Conservation (phyloP, 2,113 vertebrate species). For the Cephalopholis sonnerati region DNA sequence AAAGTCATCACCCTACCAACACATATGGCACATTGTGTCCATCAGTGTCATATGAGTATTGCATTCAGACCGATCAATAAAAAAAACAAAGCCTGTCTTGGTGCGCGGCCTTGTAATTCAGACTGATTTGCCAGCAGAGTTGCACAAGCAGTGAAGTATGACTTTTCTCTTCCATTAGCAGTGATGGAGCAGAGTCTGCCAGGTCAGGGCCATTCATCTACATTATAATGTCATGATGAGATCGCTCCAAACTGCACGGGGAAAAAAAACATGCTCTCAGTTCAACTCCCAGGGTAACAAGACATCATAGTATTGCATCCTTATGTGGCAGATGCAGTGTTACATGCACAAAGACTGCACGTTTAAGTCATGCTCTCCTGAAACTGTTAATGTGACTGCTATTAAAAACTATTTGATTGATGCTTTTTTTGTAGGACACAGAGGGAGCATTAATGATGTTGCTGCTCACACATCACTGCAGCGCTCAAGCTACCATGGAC, state of each 20-base stretch:
- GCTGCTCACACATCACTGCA: not conserved
- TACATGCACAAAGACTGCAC: slow-evolving; percentile 6
- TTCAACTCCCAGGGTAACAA: slow-evolving; percentile 57
- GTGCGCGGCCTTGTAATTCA: slow-evolving; percentile 52
- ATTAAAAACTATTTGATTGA: not conserved
- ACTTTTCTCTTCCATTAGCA: slow-evolving; percentile 63
- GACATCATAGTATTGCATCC: slow-evolving; percentile 47
- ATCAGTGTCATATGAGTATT: slow-evolving; percentile 20
- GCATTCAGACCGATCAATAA: slow-evolving; percentile 31
- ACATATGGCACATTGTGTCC: not conserved
- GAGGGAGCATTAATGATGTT: not conserved
- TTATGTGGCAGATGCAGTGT: slow-evolving; percentile 23
- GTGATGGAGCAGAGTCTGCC: slow-evolving; percentile 59
- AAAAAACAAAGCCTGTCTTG: slow-evolving; percentile 31
- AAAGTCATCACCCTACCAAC: slow-evolving; percentile 6
- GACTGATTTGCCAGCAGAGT: slow-evolving; percentile 58
- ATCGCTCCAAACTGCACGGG: slow-evolving; percentile 49
- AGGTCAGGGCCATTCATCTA: slow-evolving; percentile 69
- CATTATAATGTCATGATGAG: slow-evolving; percentile 75
- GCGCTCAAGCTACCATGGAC: not conserved
- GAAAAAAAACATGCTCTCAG: slow-evolving; percentile 48
- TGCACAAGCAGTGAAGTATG: slow-evolving; percentile 71
- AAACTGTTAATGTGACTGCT: slow-evolving; percentile 18
- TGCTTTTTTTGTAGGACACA: not conserved
- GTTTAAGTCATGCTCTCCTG: not conserved